Percentiles rank a stretch among this genome's conserved stretches.
Conservation (phyloP, 2,113 vertebrate species). For the Cottus gobio region DNA sequence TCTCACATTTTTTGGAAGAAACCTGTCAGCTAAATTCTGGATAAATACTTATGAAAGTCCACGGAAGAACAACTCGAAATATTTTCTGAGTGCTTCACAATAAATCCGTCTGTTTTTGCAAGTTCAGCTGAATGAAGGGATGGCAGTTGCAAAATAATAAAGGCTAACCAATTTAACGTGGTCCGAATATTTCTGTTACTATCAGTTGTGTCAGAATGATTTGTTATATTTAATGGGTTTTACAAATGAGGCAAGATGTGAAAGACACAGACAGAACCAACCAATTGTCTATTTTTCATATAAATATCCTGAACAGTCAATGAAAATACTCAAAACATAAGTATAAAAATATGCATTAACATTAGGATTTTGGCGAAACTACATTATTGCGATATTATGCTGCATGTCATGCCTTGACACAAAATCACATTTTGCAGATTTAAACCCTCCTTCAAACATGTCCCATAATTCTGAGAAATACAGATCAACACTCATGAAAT, state of each 20-base stretch:
- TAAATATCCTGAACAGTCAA: background rate
- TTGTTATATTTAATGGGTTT: conserved; percentile 20
- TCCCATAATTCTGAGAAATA: background rate
- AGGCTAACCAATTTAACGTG: background rate
- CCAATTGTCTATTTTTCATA: background rate
- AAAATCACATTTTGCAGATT: background rate
- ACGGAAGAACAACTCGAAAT: background rate
- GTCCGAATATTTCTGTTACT: background rate
- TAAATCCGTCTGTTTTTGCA: conserved; percentile 23
- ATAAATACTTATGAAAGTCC: conserved; percentile 29
- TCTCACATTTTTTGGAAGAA: conserved; percentile 27
- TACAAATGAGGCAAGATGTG: conserved; percentile 26
- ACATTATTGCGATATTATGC: background rate
- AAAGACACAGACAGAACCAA: background rate
- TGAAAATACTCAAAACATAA: background rate
- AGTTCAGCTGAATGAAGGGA: conserved; percentile 4
- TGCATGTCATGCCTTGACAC: background rate
- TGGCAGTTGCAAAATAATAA: conserved; percentile 25
- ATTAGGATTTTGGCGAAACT: background rate
- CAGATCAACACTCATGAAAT: background rate
- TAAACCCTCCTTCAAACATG: background rate
- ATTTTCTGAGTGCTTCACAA: background rate
- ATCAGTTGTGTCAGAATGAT: background rate
- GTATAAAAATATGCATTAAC: background rate
- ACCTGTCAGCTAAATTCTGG: conserved; percentile 29